Base-by-base conservation (phyloP, 2,888 invertebrate genomes). In the Ceraclea dissimilis region DNA sequence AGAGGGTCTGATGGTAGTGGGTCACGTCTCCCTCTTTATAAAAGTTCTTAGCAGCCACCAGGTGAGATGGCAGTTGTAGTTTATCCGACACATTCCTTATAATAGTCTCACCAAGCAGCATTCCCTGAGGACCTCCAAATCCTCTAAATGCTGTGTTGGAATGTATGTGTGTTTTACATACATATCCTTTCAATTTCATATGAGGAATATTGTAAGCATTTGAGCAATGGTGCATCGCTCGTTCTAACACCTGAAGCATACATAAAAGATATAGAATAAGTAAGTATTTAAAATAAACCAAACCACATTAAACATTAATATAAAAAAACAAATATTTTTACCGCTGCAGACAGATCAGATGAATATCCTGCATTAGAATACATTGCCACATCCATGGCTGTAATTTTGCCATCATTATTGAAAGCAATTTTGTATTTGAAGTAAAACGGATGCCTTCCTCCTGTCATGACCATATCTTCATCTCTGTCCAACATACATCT, bases 61-160 rank as follows among this genome's bases (percentile, higher is more conserved):
- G 80, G 11, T 80, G 71, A 8, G 81, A 73, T 63, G 84, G 81
- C 62, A 83, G 81, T 0, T 81, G 79, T 19, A 93, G 73, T 64
- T 78, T 81, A 31, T 78, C 78, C 1, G 94, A 92, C n/a, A 93
- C 79, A 62, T 90, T 85, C 60, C 86, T 78, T 39, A 91, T 79
- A 64, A 91, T 85, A 63, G 78, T 82, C 71, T 95, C 95, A 0
- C 83, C 88, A 1, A 86, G 82, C 67, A 90, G 88, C 92, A 93
- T 92, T 26, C 88, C 93, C 68, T 94, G 94, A 0, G 94, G 94
- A 0, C 86, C 92, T 5, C 94, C 94, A 66, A 93, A 94, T 1
- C 93, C 93, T 65, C 96, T 78, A 67, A 95, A 96, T 0, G 96
- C 96, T 0, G 95, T 96, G 68, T 93, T 93, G 0, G 93, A 93